Evolutionary conservation across 2,888 invertebrate species (phyloP), one percentile per base, ranked within the genome.

Genomic region (Serrognathus titanus): DNA sequence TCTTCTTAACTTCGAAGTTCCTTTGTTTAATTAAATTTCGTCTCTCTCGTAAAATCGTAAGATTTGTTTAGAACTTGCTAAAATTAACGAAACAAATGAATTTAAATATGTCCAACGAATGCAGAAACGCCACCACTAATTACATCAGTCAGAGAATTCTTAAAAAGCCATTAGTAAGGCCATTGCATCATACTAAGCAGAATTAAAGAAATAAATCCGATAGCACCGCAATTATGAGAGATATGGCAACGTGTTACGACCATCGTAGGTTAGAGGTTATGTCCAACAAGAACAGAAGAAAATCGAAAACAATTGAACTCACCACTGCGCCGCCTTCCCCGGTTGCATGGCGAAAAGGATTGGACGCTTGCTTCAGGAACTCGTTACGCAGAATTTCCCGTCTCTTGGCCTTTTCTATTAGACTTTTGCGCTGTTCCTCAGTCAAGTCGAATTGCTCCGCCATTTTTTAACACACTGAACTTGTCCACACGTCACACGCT

Each of bases 251-350:
- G 24, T 24, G 2, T 40, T 10, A 9, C 9, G 16, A 13, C 35
- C 20, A 37, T 24, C 38, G 40, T 8, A 9, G 11, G 11, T n/a
- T 39, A 41, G 9, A 55, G 55, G 58, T 58, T 58, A 58, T 54
- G 58, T 55, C 54, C 54, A 31, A 12, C 11, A 2, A 48, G 13
- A 35, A 24, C 12, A 48, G 13, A 48, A 36, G 11, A 47, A 13
- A 39, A 39, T 40, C 12, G 36, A 48, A 49, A 48, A 53, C 38
- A 35, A 39, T 41, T 31, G 9, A 38, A 85, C 88, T 82, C 81
- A 91, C 90, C 74, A 90, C 80, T 74, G 82, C 80, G 48, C 90
- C 90, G 66, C 86, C 85, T 75, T 87, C 85, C 10, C 80, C 81
- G 0, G 81, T 76, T 10, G 83, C 85, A 79, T 88, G 85, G 69